Conservation (phyloP, 2,113 vertebrate genomes). For the Eonycteris spelaea region DNA sequence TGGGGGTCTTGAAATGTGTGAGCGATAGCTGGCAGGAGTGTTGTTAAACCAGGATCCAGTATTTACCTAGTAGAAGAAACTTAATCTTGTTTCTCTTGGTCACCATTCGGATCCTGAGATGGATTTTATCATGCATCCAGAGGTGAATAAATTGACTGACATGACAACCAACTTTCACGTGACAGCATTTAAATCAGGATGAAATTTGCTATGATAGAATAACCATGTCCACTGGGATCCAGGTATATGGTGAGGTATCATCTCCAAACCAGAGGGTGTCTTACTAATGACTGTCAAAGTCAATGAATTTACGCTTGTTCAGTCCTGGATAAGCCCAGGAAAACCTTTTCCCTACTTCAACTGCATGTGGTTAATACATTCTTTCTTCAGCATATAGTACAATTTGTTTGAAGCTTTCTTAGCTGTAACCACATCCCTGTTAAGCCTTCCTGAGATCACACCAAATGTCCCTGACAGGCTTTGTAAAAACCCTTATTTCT, state of each 20-base stretch:
- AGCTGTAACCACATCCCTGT: background rate
- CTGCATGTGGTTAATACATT: background rate
- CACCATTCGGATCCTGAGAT: background rate
- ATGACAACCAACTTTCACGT: background rate
- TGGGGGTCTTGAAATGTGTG: background rate
- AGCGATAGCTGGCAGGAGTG: background rate
- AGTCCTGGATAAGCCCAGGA: background rate
- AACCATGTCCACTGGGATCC: background rate
- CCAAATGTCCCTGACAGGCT: background rate
- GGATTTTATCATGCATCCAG: background rate
- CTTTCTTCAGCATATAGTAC: background rate
- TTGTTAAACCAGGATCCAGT: background rate
- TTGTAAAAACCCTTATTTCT: conserved; percentile 21
- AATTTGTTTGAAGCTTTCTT: conserved; percentile 31
- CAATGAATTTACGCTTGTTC: background rate
- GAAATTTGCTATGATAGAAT: background rate
- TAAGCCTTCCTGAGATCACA: background rate
- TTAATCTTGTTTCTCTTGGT: background rate
- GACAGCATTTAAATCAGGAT: background rate
- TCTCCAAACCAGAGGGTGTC: no score
- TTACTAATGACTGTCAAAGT: background rate
- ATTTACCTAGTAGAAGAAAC: background rate
- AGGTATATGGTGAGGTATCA: background rate
- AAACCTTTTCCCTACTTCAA: background rate
- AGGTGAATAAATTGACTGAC: background rate